Conservation (phyloP, 2,888 invertebrate genomes). For the Pyrrhia umbra region DNA sequence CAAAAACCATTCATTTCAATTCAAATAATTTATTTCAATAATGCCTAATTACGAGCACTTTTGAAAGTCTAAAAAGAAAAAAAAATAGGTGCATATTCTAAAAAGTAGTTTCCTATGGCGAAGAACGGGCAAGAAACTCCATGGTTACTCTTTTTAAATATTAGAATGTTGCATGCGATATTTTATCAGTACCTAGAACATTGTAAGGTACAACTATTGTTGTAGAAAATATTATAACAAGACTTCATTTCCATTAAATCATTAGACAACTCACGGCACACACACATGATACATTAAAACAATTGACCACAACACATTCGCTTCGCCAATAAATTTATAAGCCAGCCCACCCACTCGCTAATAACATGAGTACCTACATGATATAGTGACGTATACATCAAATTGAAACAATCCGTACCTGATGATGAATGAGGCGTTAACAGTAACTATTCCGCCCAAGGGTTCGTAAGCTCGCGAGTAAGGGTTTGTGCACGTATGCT, state of each 20-base stretch:
- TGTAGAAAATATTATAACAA: not conserved
- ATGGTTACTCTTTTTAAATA: too few species aligned
- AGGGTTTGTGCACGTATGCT: constrained; percentile 61
- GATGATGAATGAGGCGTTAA: constrained; percentile 66
- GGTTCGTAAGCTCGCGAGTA: constrained; percentile 56
- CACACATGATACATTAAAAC: constrained; percentile 33
- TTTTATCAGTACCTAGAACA: too few species aligned
- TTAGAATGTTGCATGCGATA: too few species aligned
- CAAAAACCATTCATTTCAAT: too few species aligned
- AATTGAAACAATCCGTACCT: constrained; percentile 60
- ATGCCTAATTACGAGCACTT: too few species aligned
- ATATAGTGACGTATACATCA: constrained; percentile 65
- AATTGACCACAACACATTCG: constrained; percentile 52
- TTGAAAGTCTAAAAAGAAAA: too few species aligned
- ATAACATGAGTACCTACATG: constrained; percentile 45
- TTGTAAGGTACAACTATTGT: too few species aligned
- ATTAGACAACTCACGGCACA: constrained; percentile 29
- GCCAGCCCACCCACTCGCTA: constrained; percentile 52
- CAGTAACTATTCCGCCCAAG: constrained; percentile 55
- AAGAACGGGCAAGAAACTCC: too few species aligned
- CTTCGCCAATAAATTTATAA: constrained; percentile 55
- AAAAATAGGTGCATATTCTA: too few species aligned
- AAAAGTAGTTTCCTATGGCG: too few species aligned
- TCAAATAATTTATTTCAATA: too few species aligned
- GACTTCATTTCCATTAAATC: constrained; percentile 30